A percentile compares a stretch with the other conserved stretches of the same genome.
phyloP scores from a whole-genome alignment of 1,140 invertebrate genomes.

The Acyrthosiphon pisum region DNA sequence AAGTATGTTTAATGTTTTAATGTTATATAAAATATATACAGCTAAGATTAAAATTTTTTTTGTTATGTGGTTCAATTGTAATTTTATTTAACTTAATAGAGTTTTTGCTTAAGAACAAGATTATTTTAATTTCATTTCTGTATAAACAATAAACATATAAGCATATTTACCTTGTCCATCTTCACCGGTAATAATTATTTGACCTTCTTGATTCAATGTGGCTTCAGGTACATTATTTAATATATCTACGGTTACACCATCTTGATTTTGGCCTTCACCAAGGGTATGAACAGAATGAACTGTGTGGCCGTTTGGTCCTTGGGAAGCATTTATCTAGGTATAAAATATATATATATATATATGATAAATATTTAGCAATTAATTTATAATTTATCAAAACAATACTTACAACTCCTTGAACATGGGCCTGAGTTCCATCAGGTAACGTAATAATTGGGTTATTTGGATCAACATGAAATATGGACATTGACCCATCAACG shows the following conservation, averaged over 20 bases:
- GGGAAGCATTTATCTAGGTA: constrained; percentile 75
- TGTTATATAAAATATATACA: too few species aligned
- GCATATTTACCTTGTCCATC: constrained; percentile 83
- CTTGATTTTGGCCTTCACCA: constrained; percentile 70
- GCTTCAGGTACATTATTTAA: constrained; percentile 87
- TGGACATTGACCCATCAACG: constrained; percentile 93
- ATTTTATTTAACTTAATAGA: not conserved
- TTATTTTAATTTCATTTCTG: not conserved
- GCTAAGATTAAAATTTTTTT: too few species aligned
- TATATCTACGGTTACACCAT: constrained; percentile 78
- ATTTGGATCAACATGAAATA: constrained; percentile 94
- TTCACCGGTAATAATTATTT: constrained; percentile 93
- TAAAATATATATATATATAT: not conserved
- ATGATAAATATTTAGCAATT: not conserved
- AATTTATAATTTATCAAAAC: not conserved
- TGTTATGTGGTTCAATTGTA: too few species aligned
- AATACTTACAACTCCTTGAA: constrained; percentile 82
- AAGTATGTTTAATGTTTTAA: too few species aligned
- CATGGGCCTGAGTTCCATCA: constrained; percentile 94
- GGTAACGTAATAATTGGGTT: constrained; percentile 93
- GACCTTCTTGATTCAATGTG: constrained; percentile 86
- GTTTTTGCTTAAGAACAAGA: not conserved
- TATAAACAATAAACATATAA: not conserved
- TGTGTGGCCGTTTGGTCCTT: constrained; percentile 72
- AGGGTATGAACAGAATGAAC: constrained; percentile 75